Base-by-base conservation (phyloP, 2,888 invertebrate species). In the Charanyca ferruginea region DNA sequence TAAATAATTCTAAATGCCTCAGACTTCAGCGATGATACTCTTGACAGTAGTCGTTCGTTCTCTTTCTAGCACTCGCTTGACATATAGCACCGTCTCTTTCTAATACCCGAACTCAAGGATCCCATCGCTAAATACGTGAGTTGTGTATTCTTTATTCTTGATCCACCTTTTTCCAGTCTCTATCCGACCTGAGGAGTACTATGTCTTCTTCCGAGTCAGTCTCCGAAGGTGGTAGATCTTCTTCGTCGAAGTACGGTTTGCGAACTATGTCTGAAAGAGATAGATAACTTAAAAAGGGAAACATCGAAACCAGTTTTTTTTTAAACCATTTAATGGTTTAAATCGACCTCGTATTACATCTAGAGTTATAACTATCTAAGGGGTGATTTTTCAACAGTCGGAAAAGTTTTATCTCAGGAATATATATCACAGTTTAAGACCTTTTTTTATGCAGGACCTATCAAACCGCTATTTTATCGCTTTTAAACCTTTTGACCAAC, bases 211-310 rank as follows among this genome's bases (percentile, higher is more conserved):
- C 96, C 0, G 96, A 95, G 57, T 96, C 96, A 0, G 96, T 96
- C 93, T 96, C 96, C 0, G 96, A 95, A 0, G 96, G 95, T 0
- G 96, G 96, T 20, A 97, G 91, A 4, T 97, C 96, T 48, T 97
- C 97, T 32, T 97, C 97, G 77, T 98, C 97, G 80, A 96, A 98
- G 87, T 97, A 98, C 0, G 98, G 97, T 83, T 96, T 95, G 44
- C 91, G 87, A 11, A 95, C 87, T 58, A 95, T 83, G 84, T 94
- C 93, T 94, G 89, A 3, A 84, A 84, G 3, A 13, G 1, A 32
- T 28, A 32, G 2, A 5, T n/a, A n/a, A n/a, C n/a, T n/a, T n/a
- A n/a, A n/a, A n/a, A n/a, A n/a, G n/a, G n/a, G n/a, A n/a, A n/a
- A n/a, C n/a, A n/a, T n/a, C n/a, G n/a, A n/a, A n/a, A n/a, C n/a